These are phyloP conservation scores for Acrobasis suavella DNA, from an alignment of 2,888 invertebrate species.

Conservation along the genomic window DNA sequence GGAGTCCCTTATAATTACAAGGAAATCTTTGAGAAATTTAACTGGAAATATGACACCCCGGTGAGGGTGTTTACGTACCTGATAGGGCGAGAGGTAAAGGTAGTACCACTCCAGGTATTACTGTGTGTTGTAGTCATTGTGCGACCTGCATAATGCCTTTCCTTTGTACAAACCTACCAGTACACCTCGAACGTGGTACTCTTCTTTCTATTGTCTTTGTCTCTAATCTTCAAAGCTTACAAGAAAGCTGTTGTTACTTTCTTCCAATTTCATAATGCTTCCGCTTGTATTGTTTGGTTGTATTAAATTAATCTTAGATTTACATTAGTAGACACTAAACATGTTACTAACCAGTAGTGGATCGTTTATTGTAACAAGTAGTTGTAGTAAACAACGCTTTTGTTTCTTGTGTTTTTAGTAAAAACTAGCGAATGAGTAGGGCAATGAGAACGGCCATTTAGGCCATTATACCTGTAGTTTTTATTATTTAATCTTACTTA, in stretches of 20 bases:
- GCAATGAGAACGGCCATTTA: conserved; percentile 26
- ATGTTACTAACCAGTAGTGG: conserved; percentile 6
- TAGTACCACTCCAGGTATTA: conserved; percentile 81
- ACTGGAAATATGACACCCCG: conserved; percentile 91
- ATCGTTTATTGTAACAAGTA: background rate
- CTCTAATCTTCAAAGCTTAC: conserved; percentile 24
- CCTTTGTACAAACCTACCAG: conserved; percentile 69
- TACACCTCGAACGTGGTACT: conserved; percentile 80
- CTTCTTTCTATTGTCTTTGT: conserved; percentile 36
- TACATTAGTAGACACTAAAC: conserved; percentile 30
- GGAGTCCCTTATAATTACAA: conserved; percentile 97
- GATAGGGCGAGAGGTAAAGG: conserved; percentile 94
- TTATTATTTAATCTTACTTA: conserved; percentile 27
- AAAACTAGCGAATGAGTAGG: conserved; percentile 24
- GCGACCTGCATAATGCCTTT: conserved; percentile 79
- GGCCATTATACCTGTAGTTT: too few species aligned
- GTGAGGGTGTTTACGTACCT: conserved; percentile 99
- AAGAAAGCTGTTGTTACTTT: conserved; percentile 27
- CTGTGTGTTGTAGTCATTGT: conserved; percentile 81
- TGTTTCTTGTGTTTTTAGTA: conserved; percentile 13
- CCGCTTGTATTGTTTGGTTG: conserved; percentile 52
- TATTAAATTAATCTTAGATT: conserved; percentile 27
- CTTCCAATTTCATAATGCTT: conserved; percentile 60
- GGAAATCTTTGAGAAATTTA: conserved; percentile 95
- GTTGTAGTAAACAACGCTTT: conserved; percentile 7